Base-by-base conservation (phyloP, 2,888 invertebrate genomes). In the Parnassius glacialis region DNA sequence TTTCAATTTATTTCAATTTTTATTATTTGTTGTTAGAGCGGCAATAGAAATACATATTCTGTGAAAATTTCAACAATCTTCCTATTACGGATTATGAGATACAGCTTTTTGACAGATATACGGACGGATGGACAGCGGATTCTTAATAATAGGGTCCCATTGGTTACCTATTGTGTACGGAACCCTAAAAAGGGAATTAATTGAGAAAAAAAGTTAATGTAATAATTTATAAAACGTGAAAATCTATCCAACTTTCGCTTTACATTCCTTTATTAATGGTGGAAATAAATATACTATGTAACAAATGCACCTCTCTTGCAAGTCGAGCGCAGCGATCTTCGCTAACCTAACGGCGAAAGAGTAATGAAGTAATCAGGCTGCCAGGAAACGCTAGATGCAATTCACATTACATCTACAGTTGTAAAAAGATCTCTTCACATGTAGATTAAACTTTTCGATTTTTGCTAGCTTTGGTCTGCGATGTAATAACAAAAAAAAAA, bases 341-440 rank as follows among this genome's bases (percentile, higher is more conserved):
- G n/a, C n/a, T n/a, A n/a, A 11, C 20, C 51, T 51, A 51, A 57
- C 16, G 12, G 53, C n/a, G 43, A 5, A 41, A 48, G 47, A 59
- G 25, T 59, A 59, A 59, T 59, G 59, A 48, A 53, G 59, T 59
- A 53, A 54, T 59, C 59, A 41, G 34, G 45, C 34, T 47, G 44
- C 5, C 16, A 54, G 43, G 16, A 16, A 43, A 54, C 2, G 43
- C 43, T 42, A 44, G 54, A 54, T 44, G 42, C 20, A 11, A 20
- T 11, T 44, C 1, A 41, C 41, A 42, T 42, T 13, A 13, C 10
- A n/a, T 7, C 5, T 10, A 11, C 44, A 44, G 16, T 20, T 54
- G 54, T 20, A 43, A 43, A 34, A 52, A 43, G 10, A 50, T 16
- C 20, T 50, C 13, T 16, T 50, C 20, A 20, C 20, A 2, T 20